Evolutionary conservation across 2,888 invertebrate genomes (phyloP).

Genomic region (Ferdinandea cuprea): DNA sequence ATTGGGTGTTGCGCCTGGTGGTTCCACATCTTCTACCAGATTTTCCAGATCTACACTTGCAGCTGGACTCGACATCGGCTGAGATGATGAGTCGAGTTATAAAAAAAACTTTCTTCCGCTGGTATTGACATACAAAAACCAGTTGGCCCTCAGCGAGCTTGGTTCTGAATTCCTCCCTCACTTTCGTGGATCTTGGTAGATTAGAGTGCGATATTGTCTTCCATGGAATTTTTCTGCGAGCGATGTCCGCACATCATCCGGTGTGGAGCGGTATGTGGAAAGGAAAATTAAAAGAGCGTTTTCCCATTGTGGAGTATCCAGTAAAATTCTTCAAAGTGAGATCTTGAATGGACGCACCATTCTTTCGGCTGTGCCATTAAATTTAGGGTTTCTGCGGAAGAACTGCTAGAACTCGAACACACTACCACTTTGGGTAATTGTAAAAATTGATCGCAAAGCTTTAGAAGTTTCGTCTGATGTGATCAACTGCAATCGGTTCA

Average conservation of each 20-base stretch:
- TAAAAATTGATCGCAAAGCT: constrained; percentile 71
- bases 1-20: not conserved
- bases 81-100: not conserved
- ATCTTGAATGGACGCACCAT: constrained; percentile 48
- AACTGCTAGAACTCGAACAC: constrained; percentile 74
- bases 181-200: not conserved
- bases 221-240: constrained; percentile 34
- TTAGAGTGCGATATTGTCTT: constrained; percentile 22
- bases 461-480: constrained; percentile 34
- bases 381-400: constrained; percentile 67
- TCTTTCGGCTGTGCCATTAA: constrained; percentile 75
- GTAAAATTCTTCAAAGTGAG: constrained; percentile 35
- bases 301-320: constrained; percentile 2
- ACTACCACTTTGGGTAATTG: constrained; percentile 73
- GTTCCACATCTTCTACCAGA: not conserved
- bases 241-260: constrained; percentile 25
- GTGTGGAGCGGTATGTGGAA: constrained; percentile 43
- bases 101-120: not conserved
- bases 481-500: constrained; percentile 27
- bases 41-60: not conserved
- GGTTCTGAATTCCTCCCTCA: not conserved
- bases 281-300: too few species aligned
- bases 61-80: not conserved
- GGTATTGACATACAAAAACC: constrained; percentile 19
- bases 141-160: constrained; percentile 13